A percentile compares a stretch with the other conserved stretches of the same genome.
phyloP scores from a whole-genome alignment of 2,888 invertebrate genomes.

The Drosophila infuscata region DNA sequence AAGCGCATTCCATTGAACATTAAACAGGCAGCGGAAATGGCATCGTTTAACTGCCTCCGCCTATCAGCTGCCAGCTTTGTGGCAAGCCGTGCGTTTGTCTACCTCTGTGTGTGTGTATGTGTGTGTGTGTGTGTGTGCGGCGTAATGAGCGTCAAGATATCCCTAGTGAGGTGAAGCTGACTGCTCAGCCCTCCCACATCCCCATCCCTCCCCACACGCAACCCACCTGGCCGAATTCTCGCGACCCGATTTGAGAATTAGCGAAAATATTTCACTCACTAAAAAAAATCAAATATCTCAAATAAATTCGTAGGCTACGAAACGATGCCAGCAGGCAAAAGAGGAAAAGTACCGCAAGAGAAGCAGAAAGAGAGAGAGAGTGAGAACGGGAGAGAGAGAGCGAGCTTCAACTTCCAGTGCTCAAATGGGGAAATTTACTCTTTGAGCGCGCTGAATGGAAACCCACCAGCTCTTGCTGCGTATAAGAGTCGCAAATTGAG shows the following conservation, averaged over 20 bases:
- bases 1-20: constrained; percentile 54
- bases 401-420: constrained; percentile 38
- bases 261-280: constrained; percentile 51
- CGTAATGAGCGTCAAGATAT: constrained; percentile 58
- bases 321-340: constrained; percentile 38
- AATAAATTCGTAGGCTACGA: constrained; percentile 62
- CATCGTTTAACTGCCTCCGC: constrained; percentile 61
- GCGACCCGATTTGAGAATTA: constrained; percentile 49
- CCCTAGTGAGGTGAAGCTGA: constrained; percentile 19
- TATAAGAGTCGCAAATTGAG: constrained; percentile 55
- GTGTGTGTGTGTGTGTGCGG: constrained; percentile 17
- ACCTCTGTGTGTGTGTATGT: constrained; percentile 12
- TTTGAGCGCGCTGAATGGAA: constrained; percentile 69
- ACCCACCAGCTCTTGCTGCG: constrained; percentile 8
- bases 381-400: neutral
- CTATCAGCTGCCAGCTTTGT: constrained; percentile 49
- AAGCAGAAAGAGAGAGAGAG: neutral
- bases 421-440: constrained; percentile 59
- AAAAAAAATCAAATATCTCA: constrained; percentile 53
- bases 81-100: constrained; percentile 27
- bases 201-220: neutral
- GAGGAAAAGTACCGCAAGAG: constrained; percentile 54
- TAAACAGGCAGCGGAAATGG: constrained; percentile 61
- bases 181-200: neutral
- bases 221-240: constrained; percentile 1